Conservation (phyloP, 1,140 invertebrate species). For the Matsumurasca onukii region DNA sequence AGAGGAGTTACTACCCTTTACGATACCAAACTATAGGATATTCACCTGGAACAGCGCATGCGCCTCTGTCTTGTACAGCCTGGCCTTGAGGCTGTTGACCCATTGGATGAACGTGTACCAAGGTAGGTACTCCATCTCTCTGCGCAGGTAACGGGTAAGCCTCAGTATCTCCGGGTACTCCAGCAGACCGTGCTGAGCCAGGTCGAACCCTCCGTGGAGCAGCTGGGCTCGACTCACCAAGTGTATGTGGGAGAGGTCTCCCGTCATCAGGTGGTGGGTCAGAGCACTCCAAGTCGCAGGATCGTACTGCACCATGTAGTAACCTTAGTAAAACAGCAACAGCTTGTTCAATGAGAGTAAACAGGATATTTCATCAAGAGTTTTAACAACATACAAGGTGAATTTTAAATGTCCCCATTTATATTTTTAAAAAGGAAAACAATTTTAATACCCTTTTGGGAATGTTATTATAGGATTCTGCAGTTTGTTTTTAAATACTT, state of each 20-base stretch:
- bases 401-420: no score
- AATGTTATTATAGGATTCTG: no score
- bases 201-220: constrained; percentile 60
- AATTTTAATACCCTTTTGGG: no score
- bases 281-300: constrained; percentile 49
- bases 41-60: constrained; percentile 13
- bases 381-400: no score
- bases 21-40: neutral
- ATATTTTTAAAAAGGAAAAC: no score
- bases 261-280: constrained; percentile 25
- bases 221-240: constrained; percentile 55
- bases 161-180: constrained; percentile 52
- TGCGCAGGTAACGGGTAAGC: constrained; percentile 48
- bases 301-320: constrained; percentile 60
- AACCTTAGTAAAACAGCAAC: constrained; percentile 43
- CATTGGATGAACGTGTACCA: constrained; percentile 51
- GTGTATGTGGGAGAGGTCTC: constrained; percentile 26
- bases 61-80: neutral
- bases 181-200: constrained; percentile 50
- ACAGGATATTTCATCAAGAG: no score
- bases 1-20: no score
- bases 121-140: constrained; percentile 56
- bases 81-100: neutral
- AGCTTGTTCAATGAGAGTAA: no score
- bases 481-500: no score